These are phyloP conservation scores for Tetanocera ferruginea DNA, from an alignment of 2,888 invertebrate genomes.

Conservation along the genomic window DNA sequence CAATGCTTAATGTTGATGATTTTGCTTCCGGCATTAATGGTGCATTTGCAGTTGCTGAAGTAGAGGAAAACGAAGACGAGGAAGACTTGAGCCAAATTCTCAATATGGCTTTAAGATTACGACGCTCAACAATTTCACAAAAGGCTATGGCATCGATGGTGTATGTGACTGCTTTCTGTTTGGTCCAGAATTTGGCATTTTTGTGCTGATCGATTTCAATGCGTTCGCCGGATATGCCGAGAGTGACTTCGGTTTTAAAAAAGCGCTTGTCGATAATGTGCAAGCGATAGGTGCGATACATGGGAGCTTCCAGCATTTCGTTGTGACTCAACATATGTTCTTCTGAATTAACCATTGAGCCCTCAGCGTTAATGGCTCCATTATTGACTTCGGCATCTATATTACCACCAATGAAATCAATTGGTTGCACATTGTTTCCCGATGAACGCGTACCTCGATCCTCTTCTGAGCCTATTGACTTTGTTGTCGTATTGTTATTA, in stretches of 20 bases:
- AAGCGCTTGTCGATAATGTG: slow-evolving; percentile 84
- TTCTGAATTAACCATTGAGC: slow-evolving; percentile 69
- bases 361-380: slow-evolving; percentile 47
- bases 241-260: slow-evolving; percentile 85
- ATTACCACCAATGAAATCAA: slow-evolving; percentile 55
- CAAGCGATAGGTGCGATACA: slow-evolving; percentile 87
- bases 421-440: slow-evolving; percentile 57
- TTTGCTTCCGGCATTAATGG: slow-evolving; percentile 40
- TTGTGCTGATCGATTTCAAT: slow-evolving; percentile 87
- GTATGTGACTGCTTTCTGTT: slow-evolving; percentile 85
- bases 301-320: slow-evolving; percentile 86
- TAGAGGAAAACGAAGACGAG: slow-evolving; percentile 54
- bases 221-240: slow-evolving; percentile 90
- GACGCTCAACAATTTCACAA: slow-evolving; percentile 86
- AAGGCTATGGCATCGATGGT: slow-evolving; percentile 89
- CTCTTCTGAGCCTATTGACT: slow-evolving; percentile 70
- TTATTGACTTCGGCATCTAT: slow-evolving; percentile 65
- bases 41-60: slow-evolving; percentile 52
- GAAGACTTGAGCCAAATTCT: slow-evolving; percentile 76
- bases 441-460: slow-evolving; percentile 61
- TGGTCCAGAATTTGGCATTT: slow-evolving; percentile 76
- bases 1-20: slow-evolving; percentile 43
- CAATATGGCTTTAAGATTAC: slow-evolving; percentile 80
- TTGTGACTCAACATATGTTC: slow-evolving; percentile 81
- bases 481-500: slow-evolving; percentile 57